Evolutionary conservation across 2,888 invertebrate genomes (phyloP), one percentile per base, ranked within the genome.

Genomic region (Taphrorychus bicolor): DNA sequence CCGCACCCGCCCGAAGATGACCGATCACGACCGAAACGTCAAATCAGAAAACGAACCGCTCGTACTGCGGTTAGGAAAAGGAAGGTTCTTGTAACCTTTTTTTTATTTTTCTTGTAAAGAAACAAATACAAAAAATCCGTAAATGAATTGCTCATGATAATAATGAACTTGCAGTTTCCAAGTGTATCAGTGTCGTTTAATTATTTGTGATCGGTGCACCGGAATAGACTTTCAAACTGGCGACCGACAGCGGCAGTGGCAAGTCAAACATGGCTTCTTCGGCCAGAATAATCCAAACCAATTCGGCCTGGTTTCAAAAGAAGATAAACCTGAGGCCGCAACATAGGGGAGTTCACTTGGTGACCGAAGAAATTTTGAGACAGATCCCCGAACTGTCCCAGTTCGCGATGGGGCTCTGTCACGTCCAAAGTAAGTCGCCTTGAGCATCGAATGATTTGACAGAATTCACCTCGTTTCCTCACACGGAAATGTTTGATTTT

Each of bases 291-390:
- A 91, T 95, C 85, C 95, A 95, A 88, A 93, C 93, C 83, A 95
- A 95, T 85, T 94, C 95, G 84, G 95, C 96, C 85, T 98, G 97
- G 97, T 95, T 95, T 88, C 97, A 98, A 87, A 92, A 94, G 85
- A 96, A 96, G 87, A 92, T 98, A 83, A 94, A 95, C 85, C 89
- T 98, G 84, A 89, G 95, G 84, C 95, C 97, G 80, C 96, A 96
- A 85, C 95, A 95, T 85, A 89, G 97, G 82, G 97, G 97, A 81
- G 96, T 97, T 82, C 97, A 98, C 87, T 89, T 97, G 80, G 95
- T 98, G 78, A 96, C 97, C 74, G 97, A 98, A 84, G 97, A 97
- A 87, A 95, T 98, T 80, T 87, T 95, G 73, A 89, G 94, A 85
- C 94, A 95, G 87, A 91, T 95, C 85, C 96, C 97, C 62, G 97